These are phyloP conservation scores for Phocides pigmalion DNA, from an alignment of 1,140 invertebrate species.

Conservation along the genomic window DNA sequence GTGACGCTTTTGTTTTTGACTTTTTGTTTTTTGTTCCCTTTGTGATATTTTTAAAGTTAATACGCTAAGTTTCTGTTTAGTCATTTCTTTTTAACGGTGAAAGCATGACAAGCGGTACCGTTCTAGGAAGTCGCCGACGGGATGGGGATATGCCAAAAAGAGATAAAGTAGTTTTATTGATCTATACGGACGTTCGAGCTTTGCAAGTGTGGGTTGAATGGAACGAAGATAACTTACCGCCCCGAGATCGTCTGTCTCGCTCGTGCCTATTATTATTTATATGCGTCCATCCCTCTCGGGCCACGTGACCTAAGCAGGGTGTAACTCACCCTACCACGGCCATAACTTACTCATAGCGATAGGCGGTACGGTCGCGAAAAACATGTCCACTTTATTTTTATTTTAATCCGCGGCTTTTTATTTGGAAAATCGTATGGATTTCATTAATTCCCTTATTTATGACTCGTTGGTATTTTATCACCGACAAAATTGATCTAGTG, in stretches of 20 bases:
- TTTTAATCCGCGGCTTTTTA: constrained; percentile 39
- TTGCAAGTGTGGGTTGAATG: constrained; percentile 82
- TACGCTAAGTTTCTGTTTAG: constrained; percentile 42
- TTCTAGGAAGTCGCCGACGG: constrained; percentile 78
- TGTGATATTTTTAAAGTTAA: constrained; percentile 38
- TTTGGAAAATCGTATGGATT: constrained; percentile 5
- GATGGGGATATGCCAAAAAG: constrained; percentile 84
- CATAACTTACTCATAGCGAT: constrained; percentile 85
- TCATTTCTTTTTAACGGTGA: constrained; percentile 61
- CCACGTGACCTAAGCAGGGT: constrained; percentile 83
- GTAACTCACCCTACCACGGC: constrained; percentile 82
- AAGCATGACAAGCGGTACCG: constrained; percentile 62
- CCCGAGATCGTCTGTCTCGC: constrained; percentile 64
- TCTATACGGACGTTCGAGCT: constrained; percentile 82
- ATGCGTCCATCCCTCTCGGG: constrained; percentile 62
- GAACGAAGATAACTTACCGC: constrained; percentile 83
- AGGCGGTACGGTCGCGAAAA: constrained; percentile 82
- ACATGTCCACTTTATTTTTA: constrained; percentile 70
- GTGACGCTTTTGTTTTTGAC: constrained; percentile 42
- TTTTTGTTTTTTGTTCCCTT: constrained; percentile 28
- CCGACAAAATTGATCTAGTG: background rate
- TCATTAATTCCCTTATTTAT: constrained; percentile 24
- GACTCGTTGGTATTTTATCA: background rate
- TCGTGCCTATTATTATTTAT: constrained; percentile 47
- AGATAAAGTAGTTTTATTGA: constrained; percentile 86